A percentile compares a stretch with the other conserved stretches of the same genome.
Evolutionary conservation across 2,797 vertebrate species (phyloP).

Genomic region (Peromyscus nudipes): DNA sequence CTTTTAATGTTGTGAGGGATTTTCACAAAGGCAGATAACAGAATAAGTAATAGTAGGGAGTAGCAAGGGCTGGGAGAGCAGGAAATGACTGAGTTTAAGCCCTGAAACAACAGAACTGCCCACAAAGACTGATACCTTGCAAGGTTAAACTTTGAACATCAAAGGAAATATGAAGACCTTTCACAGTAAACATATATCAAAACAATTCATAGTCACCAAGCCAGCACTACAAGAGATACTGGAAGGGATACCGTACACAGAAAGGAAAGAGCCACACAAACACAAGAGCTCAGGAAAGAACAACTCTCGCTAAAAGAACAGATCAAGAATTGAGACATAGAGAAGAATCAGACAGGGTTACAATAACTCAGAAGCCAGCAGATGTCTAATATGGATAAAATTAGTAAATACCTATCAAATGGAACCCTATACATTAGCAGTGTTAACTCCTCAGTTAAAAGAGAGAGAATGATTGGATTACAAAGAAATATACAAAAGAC

Average conservation of each 20-base stretch:
- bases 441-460: not conserved
- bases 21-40: not conserved
- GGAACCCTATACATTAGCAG: not conserved
- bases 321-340: not conserved
- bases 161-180: not conserved
- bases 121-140: not conserved
- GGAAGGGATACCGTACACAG: not conserved
- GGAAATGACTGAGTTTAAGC: not conserved
- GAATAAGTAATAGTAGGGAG: not conserved
- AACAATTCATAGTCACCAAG: not conserved
- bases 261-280: not conserved
- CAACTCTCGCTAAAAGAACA: not conserved
- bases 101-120: not conserved
- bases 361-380: not conserved
- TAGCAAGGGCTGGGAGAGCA: not conserved
- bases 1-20: too few relatives aligned
- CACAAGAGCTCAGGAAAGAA: not conserved
- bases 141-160: not conserved
- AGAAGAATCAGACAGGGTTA: not conserved
- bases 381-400: not conserved
- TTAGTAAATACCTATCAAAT: not conserved
- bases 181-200: not conserved
- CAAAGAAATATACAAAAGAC: not conserved
- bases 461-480: not conserved
- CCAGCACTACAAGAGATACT: not conserved